Percentiles rank a stretch among this genome's conserved stretches.
phyloP scores from a whole-genome alignment of 2,113 vertebrate genomes.

The Ardeotis arabs region DNA sequence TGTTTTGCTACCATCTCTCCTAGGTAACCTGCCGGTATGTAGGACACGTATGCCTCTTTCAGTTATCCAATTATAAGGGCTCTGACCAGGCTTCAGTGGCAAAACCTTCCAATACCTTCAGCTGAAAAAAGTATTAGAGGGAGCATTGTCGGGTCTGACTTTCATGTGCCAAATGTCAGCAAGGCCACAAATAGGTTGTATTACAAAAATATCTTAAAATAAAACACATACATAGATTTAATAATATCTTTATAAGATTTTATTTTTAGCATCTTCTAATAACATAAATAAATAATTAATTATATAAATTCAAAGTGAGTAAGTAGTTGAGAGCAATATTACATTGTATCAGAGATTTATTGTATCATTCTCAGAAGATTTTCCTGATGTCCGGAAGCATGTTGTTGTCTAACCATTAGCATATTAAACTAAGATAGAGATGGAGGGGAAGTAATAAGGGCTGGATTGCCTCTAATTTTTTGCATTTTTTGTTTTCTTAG shows the following conservation, averaged over 20 bases:
- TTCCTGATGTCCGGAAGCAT: background rate
- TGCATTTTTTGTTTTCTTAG: background rate
- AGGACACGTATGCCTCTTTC: background rate
- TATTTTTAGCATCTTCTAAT: background rate
- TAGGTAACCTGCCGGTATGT: background rate
- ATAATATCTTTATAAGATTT: background rate
- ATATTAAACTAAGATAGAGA: background rate
- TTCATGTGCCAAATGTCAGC: background rate
- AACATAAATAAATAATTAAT: background rate
- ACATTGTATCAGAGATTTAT: background rate
- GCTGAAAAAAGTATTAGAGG: background rate
- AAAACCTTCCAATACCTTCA: background rate
- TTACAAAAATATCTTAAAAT: background rate
- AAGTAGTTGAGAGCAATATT: background rate
- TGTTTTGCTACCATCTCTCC: constrained; percentile 4
- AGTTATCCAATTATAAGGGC: background rate
- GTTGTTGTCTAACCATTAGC: background rate
- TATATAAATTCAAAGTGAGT: background rate
- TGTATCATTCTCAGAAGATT: background rate
- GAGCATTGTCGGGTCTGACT: background rate
- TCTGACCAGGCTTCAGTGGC: background rate
- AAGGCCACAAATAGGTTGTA: background rate
- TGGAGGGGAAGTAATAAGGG: background rate
- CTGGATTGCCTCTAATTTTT: background rate
- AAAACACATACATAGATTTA: background rate